Evolutionary conservation across 2,888 invertebrate genomes (phyloP).

Genomic region (Sphaerolaimus hirsutus): DNA sequence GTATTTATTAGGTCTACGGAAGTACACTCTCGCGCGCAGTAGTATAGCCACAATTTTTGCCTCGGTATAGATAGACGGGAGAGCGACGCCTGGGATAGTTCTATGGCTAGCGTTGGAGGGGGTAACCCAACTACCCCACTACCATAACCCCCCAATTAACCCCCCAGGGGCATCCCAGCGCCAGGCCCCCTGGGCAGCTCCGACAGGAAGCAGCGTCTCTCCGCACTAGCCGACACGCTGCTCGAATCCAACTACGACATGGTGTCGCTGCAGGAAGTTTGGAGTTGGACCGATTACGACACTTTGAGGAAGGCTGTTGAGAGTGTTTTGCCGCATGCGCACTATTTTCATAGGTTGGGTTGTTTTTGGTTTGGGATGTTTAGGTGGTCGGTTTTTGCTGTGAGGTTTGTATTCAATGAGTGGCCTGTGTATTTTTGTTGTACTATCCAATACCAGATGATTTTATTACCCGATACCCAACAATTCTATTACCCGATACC

Average conservation of each 20-base stretch:
- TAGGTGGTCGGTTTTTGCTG: not conserved
- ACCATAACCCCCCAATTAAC: no score
- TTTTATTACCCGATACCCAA: no score
- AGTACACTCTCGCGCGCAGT: no score
- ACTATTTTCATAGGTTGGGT: slow-evolving; percentile 71
- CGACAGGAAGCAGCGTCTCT: slow-evolving; percentile 44
- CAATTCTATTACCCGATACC: no score
- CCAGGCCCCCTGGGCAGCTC: slow-evolving; percentile 35
- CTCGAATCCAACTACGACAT: slow-evolving; percentile 49
- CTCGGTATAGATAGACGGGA: no score
- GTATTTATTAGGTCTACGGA: no score
- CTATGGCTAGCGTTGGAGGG: no score
- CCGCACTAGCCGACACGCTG: slow-evolving; percentile 49
- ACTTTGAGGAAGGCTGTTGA: slow-evolving; percentile 43
- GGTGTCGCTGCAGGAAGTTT: slow-evolving; percentile 70
- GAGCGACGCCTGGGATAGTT: no score
- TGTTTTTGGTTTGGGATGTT: not conserved
- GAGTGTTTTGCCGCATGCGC: slow-evolving; percentile 46
- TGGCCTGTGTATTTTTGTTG: no score
- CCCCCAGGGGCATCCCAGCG: slow-evolving; percentile 57
- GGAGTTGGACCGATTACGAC: slow-evolving; percentile 58
- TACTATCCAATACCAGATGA: no score
- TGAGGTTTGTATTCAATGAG: not conserved
- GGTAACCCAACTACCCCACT: no score
- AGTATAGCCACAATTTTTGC: no score